These are phyloP conservation scores for Papilio xuthus DNA, from an alignment of 1,140 invertebrate species.

Conservation along the genomic window DNA sequence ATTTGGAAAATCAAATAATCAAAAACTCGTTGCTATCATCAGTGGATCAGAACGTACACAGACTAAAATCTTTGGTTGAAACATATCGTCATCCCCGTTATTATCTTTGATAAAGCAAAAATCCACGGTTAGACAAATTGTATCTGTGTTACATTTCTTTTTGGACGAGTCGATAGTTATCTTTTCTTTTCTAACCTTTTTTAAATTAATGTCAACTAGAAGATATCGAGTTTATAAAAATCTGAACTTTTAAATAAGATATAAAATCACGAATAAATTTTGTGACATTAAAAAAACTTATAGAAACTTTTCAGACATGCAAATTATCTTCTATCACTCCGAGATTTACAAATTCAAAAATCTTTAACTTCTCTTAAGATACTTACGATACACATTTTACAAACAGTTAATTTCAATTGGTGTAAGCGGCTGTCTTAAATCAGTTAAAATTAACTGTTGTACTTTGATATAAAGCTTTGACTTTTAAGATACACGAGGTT, in stretches of 20 bases:
- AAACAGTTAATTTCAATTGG: neutral
- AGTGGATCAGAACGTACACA: too few species aligned
- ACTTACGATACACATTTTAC: neutral
- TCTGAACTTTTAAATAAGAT: neutral
- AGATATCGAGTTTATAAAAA: neutral
- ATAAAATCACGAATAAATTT: neutral
- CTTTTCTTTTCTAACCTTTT: neutral
- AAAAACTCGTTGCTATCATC: too few species aligned
- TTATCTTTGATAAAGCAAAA: too few species aligned
- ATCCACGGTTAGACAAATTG: too few species aligned
- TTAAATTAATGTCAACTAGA: neutral
- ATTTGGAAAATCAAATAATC: too few species aligned
- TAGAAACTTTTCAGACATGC: slow-evolving; percentile 10
- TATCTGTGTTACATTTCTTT: too few species aligned
- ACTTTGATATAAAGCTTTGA: too few species aligned
- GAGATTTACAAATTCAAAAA: neutral
- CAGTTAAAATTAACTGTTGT: too few species aligned
- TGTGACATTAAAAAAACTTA: neutral
- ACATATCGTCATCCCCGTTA: too few species aligned
- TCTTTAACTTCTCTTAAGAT: neutral
- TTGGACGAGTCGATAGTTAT: neutral
- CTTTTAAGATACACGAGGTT: too few species aligned
- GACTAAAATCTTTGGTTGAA: too few species aligned
- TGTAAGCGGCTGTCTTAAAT: neutral
- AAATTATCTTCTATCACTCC: neutral